Percentiles rank a stretch among this genome's conserved stretches.
These are phyloP conservation scores for Bradynema listronoti DNA, from an alignment of 1,140 invertebrate genomes.

Conservation along the genomic window DNA sequence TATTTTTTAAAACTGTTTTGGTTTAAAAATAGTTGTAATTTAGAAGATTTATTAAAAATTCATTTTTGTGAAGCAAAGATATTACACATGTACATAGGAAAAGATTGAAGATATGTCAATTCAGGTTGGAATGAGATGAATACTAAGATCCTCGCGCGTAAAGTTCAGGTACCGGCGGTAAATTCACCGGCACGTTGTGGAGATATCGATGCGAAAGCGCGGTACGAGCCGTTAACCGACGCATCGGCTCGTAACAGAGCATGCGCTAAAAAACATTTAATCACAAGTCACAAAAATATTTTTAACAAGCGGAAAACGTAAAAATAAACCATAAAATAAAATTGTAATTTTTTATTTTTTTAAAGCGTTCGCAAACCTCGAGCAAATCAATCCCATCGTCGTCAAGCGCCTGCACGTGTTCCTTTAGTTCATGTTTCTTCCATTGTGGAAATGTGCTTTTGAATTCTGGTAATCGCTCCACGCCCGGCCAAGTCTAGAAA, in stretches of 20 bases:
- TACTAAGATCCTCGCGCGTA: too few species aligned
- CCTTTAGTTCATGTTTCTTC: conserved; percentile 66
- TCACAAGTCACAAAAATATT: background rate
- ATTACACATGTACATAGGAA: too few species aligned
- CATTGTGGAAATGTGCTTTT: conserved; percentile 81
- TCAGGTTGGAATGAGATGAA: too few species aligned
- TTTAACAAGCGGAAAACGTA: background rate
- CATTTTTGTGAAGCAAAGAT: too few species aligned
- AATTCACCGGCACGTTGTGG: background rate
- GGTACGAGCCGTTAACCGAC: background rate
- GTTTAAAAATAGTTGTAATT: too few species aligned
- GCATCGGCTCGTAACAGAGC: conserved; percentile 2
- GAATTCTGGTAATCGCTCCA: conserved; percentile 76
- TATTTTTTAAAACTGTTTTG: too few species aligned
- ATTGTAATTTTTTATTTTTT: too few species aligned
- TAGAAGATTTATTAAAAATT: too few species aligned
- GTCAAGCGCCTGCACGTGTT: conserved; percentile 53
- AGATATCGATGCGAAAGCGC: conserved; percentile 3
- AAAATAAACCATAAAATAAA: too few species aligned
- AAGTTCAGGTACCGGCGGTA: too few species aligned
- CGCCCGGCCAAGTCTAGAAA: conserved; percentile 71
- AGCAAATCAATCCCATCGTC: conserved; percentile 66
- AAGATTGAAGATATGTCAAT: too few species aligned
- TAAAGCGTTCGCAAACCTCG: conserved; percentile 49
- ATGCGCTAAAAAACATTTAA: background rate